These are phyloP conservation scores for Drosophila sulfurigaster DNA, from an alignment of 1,140 invertebrate genomes.

Conservation along the genomic window DNA sequence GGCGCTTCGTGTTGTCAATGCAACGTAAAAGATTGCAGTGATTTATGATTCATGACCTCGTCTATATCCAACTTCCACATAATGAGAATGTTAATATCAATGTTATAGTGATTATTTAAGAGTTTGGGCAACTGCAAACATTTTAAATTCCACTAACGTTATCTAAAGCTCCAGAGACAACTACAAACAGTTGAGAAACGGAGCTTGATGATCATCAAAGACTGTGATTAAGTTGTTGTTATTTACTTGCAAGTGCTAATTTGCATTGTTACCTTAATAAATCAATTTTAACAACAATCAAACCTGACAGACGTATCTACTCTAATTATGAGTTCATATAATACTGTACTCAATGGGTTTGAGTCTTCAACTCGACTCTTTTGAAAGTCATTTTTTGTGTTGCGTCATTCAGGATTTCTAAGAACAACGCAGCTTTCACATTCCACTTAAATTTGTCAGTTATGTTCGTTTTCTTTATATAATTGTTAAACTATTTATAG, in stretches of 20 bases:
- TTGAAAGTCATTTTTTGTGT: neutral
- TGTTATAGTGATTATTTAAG: neutral
- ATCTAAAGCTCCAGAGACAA: constrained; percentile 21
- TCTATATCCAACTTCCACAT: constrained; percentile 1
- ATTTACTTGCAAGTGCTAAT: constrained; percentile 55
- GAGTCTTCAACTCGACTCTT: neutral
- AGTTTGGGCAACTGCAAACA: neutral
- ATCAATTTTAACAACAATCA: constrained; percentile 26
- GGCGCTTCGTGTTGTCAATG: constrained; percentile 37
- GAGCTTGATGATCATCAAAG: constrained; percentile 32
- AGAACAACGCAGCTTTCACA: neutral
- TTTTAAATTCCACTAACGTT: neutral
- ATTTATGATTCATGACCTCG: constrained; percentile 24
- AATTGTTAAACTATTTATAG: neutral
- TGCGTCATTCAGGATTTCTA: neutral
- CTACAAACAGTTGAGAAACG: neutral
- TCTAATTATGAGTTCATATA: constrained; percentile 1
- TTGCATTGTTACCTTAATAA: constrained; percentile 34
- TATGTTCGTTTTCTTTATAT: neutral
- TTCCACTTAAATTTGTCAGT: neutral
- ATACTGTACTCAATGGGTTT: neutral
- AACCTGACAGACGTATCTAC: neutral
- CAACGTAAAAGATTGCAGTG: constrained; percentile 26
- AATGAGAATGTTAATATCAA: neutral
- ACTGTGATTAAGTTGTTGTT: constrained; percentile 25